These are phyloP conservation scores for Numenius phaeopus DNA, from an alignment of 2,797 vertebrate species.

Conservation along the genomic window DNA sequence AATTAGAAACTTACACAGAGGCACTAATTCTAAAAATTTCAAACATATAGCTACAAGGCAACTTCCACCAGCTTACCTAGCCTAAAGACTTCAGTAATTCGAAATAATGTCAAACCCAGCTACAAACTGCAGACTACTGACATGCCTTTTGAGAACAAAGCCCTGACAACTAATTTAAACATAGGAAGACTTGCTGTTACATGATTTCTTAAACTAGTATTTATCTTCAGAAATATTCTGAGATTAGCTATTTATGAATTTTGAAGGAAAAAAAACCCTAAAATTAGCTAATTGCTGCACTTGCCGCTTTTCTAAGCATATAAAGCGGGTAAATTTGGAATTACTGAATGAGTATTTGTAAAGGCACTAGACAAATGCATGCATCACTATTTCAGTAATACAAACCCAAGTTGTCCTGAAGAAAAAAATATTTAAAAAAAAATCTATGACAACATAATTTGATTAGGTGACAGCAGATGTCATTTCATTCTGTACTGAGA, in stretches of 20 bases:
- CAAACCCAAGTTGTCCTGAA: not conserved
- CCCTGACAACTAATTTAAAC: not conserved
- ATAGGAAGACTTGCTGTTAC: not conserved
- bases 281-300: not conserved
- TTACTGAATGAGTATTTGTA: not conserved
- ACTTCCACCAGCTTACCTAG: not conserved
- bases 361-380: not conserved
- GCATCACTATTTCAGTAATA: not conserved
- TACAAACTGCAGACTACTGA: not conserved
- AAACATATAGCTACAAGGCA: not conserved
- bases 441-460: not conserved
- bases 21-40: not conserved
- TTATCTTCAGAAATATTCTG: constrained; percentile 16
- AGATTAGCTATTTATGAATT: constrained; percentile 16
- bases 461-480: not conserved
- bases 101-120: not conserved
- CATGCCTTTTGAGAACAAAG: constrained; percentile 3
- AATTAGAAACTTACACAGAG: not conserved
- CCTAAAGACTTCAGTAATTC: not conserved
- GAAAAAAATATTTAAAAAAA: not conserved
- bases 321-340: constrained; percentile 10
- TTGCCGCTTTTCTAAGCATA: constrained; percentile 2
- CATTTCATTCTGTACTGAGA: not conserved
- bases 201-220: not conserved
- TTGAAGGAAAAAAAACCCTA: not conserved